These are phyloP conservation scores for Eustalomyia histrio DNA, from an alignment of 2,888 invertebrate species.

Conservation along the genomic window DNA sequence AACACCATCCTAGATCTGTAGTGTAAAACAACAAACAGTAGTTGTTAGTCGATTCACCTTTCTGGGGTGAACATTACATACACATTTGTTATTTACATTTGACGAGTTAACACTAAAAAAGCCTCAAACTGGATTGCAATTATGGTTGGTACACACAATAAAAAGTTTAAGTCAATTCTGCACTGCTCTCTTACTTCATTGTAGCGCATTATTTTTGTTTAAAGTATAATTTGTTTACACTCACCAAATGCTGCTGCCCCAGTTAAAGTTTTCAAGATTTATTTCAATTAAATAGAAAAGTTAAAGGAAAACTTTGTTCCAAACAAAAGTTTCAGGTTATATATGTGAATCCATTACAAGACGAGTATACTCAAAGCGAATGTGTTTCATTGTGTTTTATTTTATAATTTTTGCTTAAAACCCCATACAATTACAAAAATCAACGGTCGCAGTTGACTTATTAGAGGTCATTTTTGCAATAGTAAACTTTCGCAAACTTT, in stretches of 20 bases:
- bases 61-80: constrained; percentile 24
- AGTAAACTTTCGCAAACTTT: too few species aligned
- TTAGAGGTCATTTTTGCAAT: too few species aligned
- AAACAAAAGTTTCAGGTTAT: too few species aligned
- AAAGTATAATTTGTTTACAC: not conserved
- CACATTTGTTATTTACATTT: constrained; percentile 60
- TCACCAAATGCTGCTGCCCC: not conserved
- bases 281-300: too few species aligned
- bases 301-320: too few species aligned
- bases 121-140: constrained; percentile 79
- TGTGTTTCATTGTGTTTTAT: too few species aligned
- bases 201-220: constrained; percentile 21
- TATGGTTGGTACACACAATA: constrained; percentile 72
- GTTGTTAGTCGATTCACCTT: constrained; percentile 48
- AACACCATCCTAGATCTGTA: constrained; percentile 37
- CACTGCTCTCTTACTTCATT: constrained; percentile 43
- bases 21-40: constrained; percentile 24
- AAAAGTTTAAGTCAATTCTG: constrained; percentile 6
- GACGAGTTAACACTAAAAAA: constrained; percentile 71
- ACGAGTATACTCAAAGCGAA: too few species aligned
- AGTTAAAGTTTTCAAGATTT: not conserved
- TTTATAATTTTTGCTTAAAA: too few species aligned
- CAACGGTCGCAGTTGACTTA: too few species aligned
- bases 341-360: too few species aligned
- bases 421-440: too few species aligned